Evolutionary conservation across 2,113 vertebrate species (phyloP).

Genomic region (Genyomyrus donnyi): DNA sequence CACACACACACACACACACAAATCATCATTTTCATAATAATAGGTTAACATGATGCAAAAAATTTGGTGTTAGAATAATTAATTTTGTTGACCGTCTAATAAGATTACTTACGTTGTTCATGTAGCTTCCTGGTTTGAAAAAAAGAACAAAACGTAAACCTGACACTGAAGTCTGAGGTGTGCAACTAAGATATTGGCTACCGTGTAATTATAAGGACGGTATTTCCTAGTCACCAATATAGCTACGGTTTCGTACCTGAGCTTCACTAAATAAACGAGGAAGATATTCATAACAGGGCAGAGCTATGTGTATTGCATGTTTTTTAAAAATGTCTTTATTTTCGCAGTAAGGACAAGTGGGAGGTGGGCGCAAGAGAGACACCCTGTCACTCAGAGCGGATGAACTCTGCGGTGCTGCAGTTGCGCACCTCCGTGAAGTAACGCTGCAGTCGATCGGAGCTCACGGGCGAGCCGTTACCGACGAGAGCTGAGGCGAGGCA

Average conservation of each 20-base stretch:
- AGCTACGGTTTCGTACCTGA: not conserved
- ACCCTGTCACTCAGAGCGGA: constrained; percentile 29
- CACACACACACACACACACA: not conserved
- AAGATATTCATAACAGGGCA: not conserved
- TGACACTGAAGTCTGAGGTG: not conserved
- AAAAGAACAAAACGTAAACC: not conserved
- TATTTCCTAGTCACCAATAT: not conserved
- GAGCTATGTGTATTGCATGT: constrained; percentile 10
- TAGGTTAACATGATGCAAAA: not conserved
- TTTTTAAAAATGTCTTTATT: constrained; percentile 38
- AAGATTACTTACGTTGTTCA: not conserved
- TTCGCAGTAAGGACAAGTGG: constrained; percentile 31
- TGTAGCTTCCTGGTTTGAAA: not conserved
- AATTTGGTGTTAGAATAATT: not conserved
- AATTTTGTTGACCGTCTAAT: not conserved
- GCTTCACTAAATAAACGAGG: not conserved
- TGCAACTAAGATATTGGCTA: not conserved
- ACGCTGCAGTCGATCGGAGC: not conserved
- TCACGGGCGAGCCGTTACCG: constrained; percentile 31
- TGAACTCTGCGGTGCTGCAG: not conserved
- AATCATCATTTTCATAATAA: not conserved
- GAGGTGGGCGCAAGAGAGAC: constrained; percentile 21
- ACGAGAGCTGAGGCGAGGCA: constrained; percentile 24
- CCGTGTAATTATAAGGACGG: not conserved
- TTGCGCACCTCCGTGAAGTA: constrained; percentile 23